phyloP scores from a whole-genome alignment of 53 echinoderm and acorn worm genomes.

The Crossaster papposus region DNA sequence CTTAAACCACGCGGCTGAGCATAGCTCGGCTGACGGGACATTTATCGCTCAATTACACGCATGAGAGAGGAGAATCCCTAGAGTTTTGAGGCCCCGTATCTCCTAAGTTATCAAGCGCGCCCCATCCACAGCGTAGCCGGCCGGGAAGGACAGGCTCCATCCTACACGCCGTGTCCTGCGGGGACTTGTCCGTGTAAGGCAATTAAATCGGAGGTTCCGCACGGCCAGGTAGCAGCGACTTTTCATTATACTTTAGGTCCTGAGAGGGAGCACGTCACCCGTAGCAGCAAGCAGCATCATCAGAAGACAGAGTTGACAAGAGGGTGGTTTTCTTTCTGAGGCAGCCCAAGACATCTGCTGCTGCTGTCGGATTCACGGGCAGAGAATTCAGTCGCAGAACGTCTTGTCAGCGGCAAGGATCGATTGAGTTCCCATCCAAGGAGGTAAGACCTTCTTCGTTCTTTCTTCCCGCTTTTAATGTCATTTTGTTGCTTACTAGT shows the following conservation, averaged over 20 bases:
- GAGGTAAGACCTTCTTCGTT: not conserved
- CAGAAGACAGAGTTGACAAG: not conserved
- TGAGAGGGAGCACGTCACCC: slow-evolving; percentile 44
- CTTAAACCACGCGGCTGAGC: slow-evolving; percentile 6
- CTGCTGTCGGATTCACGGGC: slow-evolving; percentile 15
- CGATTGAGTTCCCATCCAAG: slow-evolving; percentile 15
- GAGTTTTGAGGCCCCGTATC: slow-evolving; percentile 36
- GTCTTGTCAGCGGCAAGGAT: slow-evolving; percentile 2
- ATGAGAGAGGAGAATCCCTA: slow-evolving; percentile 48
- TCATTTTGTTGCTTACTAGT: not conserved
- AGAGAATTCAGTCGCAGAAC: slow-evolving; percentile 14
- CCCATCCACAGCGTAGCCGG: slow-evolving; percentile 14
- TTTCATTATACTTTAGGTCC: slow-evolving; percentile 48
- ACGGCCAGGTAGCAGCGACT: slow-evolving; percentile 53
- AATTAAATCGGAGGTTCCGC: slow-evolving; percentile 58
- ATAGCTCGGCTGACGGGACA: slow-evolving; percentile 31
- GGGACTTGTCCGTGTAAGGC: slow-evolving; percentile 44
- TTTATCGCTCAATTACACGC: slow-evolving; percentile 70
- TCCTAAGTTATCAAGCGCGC: slow-evolving; percentile 35
- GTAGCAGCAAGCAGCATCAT: slow-evolving; percentile 22
- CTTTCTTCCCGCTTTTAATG: not conserved
- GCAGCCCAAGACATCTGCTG: slow-evolving; percentile 39
- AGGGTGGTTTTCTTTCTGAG: not conserved
- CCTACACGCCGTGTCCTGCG: slow-evolving; percentile 43
- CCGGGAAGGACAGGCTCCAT: slow-evolving; percentile 31